Conservation (phyloP, 2,888 invertebrate genomes). For the Hirtodrosophila cameraria region DNA sequence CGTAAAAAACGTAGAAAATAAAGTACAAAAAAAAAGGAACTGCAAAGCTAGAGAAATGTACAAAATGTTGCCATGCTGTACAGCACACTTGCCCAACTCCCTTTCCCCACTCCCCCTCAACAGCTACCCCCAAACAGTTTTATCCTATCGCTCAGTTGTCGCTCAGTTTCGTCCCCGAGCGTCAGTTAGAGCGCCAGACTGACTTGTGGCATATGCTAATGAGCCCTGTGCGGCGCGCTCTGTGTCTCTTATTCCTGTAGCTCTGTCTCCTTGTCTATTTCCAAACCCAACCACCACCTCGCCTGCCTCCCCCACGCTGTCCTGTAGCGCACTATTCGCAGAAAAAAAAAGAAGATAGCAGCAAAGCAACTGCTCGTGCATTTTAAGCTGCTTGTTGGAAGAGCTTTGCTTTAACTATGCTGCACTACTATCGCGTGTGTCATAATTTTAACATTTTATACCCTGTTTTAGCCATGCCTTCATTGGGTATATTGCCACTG, state of each 20-base stretch:
- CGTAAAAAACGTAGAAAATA: too few species aligned
- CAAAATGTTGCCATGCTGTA: constrained; percentile 34
- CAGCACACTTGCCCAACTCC: not conserved
- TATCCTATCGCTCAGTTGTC: constrained; percentile 2
- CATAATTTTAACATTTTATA: constrained; percentile 50
- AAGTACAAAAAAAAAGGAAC: not conserved
- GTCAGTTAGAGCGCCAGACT: constrained; percentile 53
- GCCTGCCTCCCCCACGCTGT: constrained; percentile 29
- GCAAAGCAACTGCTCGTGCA: constrained; percentile 39
- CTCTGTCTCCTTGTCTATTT: constrained; percentile 2
- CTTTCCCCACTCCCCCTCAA: not conserved
- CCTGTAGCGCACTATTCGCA: constrained; percentile 49
- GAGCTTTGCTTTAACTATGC: constrained; percentile 56
- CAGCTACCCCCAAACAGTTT: not conserved
- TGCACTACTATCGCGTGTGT: constrained; percentile 56
- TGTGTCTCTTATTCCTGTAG: not conserved
- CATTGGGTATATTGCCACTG: not conserved
- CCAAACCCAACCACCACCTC: too few species aligned
- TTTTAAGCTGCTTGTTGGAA: constrained; percentile 73
- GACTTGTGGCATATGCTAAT: constrained; percentile 78
- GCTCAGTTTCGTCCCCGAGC: constrained; percentile 43
- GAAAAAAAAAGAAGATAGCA: constrained; percentile 13
- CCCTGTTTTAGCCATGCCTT: constrained; percentile 1
- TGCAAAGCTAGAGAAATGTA: constrained; percentile 36
- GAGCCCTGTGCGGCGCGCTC: constrained; percentile 55